These are phyloP conservation scores for Lepidochrysops patricia DNA, from an alignment of 2,888 invertebrate genomes.

Conservation along the genomic window DNA sequence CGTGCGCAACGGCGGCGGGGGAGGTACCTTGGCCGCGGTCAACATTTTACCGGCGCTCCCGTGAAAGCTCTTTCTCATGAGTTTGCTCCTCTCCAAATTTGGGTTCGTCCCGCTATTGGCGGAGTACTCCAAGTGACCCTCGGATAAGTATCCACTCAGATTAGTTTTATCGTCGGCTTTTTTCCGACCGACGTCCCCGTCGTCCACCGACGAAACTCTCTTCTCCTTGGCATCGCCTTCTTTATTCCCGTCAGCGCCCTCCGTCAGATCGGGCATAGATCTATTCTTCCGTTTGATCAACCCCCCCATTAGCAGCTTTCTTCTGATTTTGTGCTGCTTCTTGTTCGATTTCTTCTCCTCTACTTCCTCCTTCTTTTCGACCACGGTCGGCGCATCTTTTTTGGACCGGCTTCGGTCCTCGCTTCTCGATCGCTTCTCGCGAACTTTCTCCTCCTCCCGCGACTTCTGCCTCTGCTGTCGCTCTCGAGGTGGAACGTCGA, in stretches of 20 bases:
- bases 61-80: conserved; percentile 92
- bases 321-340: conserved; percentile 91
- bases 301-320: conserved; percentile 92
- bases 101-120: conserved; percentile 81
- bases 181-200: conserved; percentile 81
- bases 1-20: conserved; percentile 88
- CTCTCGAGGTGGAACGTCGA: conserved; percentile 81
- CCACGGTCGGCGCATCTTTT: conserved; percentile 81
- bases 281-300: conserved; percentile 90
- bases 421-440: conserved; percentile 87
- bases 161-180: conserved; percentile 74
- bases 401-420: conserved; percentile 88
- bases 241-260: conserved; percentile 77
- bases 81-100: conserved; percentile 87
- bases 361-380: conserved; percentile 77
- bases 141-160: conserved; percentile 88
- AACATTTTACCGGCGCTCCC: conserved; percentile 87
- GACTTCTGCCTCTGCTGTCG: conserved; percentile 82
- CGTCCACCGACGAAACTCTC: conserved; percentile 78
- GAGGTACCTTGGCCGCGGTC: conserved; percentile 88
- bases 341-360: conserved; percentile 84
- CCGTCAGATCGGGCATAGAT: conserved; percentile 93
- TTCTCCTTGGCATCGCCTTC: conserved; percentile 53
- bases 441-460: conserved; percentile 80
- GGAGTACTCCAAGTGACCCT: conserved; percentile 88